phyloP scores from a whole-genome alignment of 1,140 invertebrate species.

The Homarus americanus region DNA sequence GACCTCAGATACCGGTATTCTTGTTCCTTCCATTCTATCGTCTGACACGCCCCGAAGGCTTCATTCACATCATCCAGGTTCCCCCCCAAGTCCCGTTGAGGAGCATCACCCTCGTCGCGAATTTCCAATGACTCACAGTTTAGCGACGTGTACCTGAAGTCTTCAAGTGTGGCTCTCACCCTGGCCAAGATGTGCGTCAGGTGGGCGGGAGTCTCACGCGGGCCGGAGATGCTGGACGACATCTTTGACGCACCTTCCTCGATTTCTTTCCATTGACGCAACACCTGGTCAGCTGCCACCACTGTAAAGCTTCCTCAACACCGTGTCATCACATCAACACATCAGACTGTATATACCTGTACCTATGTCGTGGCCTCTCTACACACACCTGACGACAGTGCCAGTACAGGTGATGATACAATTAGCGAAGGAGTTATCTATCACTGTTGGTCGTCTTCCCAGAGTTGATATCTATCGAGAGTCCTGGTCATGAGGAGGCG shows the following conservation, averaged over 20 bases:
- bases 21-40: constrained; percentile 65
- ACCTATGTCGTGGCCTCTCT: too few species aligned
- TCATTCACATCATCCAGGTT: constrained; percentile 53
- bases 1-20: constrained; percentile 55
- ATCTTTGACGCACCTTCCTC: background rate
- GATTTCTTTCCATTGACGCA: background rate
- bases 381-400: too few species aligned
- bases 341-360: too few species aligned
- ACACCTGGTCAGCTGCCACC: too few species aligned
- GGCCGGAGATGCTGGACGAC: constrained; percentile 7
- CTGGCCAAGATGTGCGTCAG: background rate
- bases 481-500: too few species aligned
- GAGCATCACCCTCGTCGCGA: background rate
- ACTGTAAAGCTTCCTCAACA: too few species aligned
- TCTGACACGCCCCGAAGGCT: constrained; percentile 61
- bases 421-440: too few species aligned
- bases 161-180: constrained; percentile 27
- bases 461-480: too few species aligned
- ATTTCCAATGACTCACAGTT: background rate
- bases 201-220: constrained; percentile 13
- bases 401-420: too few species aligned
- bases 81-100: background rate
- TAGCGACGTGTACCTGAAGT: background rate
- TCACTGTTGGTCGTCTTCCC: too few species aligned
- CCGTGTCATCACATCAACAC: too few species aligned